A percentile compares a stretch with the other conserved stretches of the same genome.
Evolutionary conservation across 2,113 vertebrate genomes (phyloP).

Genomic region (Tichodroma muraria): DNA sequence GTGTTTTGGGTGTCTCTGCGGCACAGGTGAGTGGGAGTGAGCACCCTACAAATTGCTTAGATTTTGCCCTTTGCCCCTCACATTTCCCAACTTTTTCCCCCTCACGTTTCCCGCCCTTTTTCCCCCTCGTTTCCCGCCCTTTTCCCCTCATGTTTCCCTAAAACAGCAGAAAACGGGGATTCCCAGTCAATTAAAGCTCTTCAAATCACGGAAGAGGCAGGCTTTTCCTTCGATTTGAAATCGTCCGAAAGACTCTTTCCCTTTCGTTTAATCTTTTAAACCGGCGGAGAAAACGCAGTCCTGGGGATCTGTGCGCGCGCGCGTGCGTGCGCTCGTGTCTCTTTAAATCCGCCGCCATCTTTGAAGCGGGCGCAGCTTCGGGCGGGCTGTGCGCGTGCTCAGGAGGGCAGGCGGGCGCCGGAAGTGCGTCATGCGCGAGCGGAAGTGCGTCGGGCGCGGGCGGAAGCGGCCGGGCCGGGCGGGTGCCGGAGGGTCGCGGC

Average conservation of each 20-base stretch:
- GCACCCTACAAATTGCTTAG: no score
- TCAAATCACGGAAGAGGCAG: rapidly evolving
- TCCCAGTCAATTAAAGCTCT: no score
- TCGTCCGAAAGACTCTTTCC: rapidly evolving
- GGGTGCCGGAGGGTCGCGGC: no score
- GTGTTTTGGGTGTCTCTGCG: no score
- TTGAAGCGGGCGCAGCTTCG: rapidly evolving
- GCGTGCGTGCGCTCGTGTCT: rapidly evolving
- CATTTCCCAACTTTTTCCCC: not conserved
- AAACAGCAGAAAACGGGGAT: rapidly evolving
- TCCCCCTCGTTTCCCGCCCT: not conserved
- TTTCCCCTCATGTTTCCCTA: not conserved
- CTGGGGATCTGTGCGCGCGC: no score
- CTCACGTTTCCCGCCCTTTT: not conserved
- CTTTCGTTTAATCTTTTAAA: rapidly evolving
- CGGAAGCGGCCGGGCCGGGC: no score
- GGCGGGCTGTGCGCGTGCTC: rapidly evolving
- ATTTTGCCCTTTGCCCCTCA: no score
- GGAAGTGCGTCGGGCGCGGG: not conserved
- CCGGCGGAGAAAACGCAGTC: rapidly evolving
- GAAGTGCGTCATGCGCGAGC: not conserved
- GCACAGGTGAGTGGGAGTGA: no score
- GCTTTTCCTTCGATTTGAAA: no score
- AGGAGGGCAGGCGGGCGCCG: rapidly evolving
- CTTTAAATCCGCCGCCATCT: not conserved